A percentile compares a stretch with the other conserved stretches of the same genome.
phyloP scores from a whole-genome alignment of 2,888 invertebrate genomes.

The Caenorhabditis sp. region DNA sequence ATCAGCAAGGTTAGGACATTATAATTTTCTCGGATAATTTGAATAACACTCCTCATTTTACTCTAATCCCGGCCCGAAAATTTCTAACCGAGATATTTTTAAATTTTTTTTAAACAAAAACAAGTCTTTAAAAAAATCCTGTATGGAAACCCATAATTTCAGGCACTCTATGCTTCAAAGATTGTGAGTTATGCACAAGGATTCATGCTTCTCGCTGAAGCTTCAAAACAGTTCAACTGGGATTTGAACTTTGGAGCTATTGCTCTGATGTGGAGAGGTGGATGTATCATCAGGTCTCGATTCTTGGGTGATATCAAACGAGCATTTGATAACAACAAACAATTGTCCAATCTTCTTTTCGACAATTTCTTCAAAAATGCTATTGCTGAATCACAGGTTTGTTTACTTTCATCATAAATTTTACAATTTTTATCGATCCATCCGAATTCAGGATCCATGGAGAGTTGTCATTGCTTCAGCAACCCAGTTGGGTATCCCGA shows the following conservation, averaged over 20 bases:
- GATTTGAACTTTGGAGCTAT: slow-evolving; percentile 95
- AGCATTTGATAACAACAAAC: slow-evolving; percentile 88
- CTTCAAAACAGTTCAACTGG: slow-evolving; percentile 87
- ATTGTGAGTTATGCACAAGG: slow-evolving; percentile 98
- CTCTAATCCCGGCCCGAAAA: not conserved
- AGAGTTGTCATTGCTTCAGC: slow-evolving; percentile 81
- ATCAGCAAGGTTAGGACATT: slow-evolving; percentile 78
- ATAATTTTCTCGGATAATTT: too few relatives aligned
- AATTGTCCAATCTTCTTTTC: slow-evolving; percentile 84
- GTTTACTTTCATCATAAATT: not conserved
- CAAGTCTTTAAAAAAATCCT: too few relatives aligned
- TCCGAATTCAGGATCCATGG: slow-evolving; percentile 78
- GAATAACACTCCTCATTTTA: not conserved
- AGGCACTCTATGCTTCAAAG: slow-evolving; percentile 95
- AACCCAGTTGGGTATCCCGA: slow-evolving; percentile 84
- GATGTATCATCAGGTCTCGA: slow-evolving; percentile 73
- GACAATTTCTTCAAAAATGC: slow-evolving; percentile 91
- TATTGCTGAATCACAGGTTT: slow-evolving; percentile 80
- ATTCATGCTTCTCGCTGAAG: slow-evolving; percentile 74
- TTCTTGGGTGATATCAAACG: slow-evolving; percentile 90
- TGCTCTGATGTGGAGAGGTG: slow-evolving; percentile 98
- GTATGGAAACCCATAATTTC: slow-evolving; percentile 27
- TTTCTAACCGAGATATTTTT: not conserved
- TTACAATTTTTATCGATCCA: not conserved
- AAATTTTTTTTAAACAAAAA: slow-evolving; percentile 2